Evolutionary conservation across 2,113 vertebrate species (phyloP), one percentile per base, ranked within the genome.

Genomic region (Siniperca chuatsi): DNA sequence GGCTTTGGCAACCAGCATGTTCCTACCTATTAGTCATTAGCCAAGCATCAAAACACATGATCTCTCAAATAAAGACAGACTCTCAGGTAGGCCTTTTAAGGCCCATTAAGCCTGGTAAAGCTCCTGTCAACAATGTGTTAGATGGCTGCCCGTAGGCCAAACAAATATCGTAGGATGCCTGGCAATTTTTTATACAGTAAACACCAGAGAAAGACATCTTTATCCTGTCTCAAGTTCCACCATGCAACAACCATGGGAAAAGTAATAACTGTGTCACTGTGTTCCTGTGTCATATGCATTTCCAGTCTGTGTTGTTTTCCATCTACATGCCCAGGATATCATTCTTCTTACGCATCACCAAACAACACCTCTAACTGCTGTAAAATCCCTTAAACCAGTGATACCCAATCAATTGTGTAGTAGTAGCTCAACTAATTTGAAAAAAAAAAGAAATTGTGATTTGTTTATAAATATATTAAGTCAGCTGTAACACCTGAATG

Each of bases 11-110:
- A 71, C 33, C 37, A 66, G 52, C 40, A 65, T 67, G 88, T 91
- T 84, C 89, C 80, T 64, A 11, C 67, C 25, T 64, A 50, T 44
- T 60, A 55, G 46, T 78, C 55, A 75, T 88, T 79, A 84, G 42
- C 20, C 4, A 6, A 82, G 75, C 54, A 73, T 80, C 71, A 81
- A 62, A 81, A 83, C 16, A 66, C 55, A 66, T 70, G 79, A 84
- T 90, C 89, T 81, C 66, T 73, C 74, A 65, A 57, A 87, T 90
- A 78, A 81, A 84, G 79, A 61, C n/a, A 25, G 52, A 37, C 76
- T 87, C 29, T 75, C 40, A 61, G 77, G 87, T 81, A 78, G 81
- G 72, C 58, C 82, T 58, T 16, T 48, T 48, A 16, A 48, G 54
- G 69, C 48, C 13, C 33, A 62, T 71, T 87, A 78, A 74, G 73